Base-by-base conservation (phyloP, 2,888 invertebrate species). In the Drosophila engyochracea region DNA sequence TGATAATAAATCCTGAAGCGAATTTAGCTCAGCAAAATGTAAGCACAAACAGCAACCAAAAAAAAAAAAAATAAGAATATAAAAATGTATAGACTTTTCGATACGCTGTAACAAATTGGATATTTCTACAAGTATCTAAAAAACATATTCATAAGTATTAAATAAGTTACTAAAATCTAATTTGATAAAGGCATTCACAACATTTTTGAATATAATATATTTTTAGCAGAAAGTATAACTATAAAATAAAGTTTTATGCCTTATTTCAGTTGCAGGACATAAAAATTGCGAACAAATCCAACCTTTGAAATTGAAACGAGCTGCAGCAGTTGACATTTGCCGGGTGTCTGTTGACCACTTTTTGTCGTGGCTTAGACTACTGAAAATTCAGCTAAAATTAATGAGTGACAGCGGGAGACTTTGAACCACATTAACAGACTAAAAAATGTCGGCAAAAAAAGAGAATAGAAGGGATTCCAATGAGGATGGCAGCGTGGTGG, bases 331-430 rank as follows among this genome's bases (percentile, higher is more conserved):
- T 73, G 76, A 52, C 54, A 66, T 72, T 80, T 76, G 60, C 41
- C 65, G 30, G 31, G 30, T 39, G 64, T 33, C 52, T 63, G 58
- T 65, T 73, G 65, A 80, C 72, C 76, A 81, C 53, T 73, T 74
- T 77, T 61, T 59, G 62, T 67, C 66, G 55, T 44, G 68, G 68
- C 59, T 54, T 44, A 31, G 52, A 44, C 64, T 61, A 39, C 51
- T 64, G 49, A 65, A 65, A 81, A 68, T 65, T 39, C 51, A 59
- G 64, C 70, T 59, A 22, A 73, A 70, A 81, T 78, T 74, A 69
- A 77, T 77, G 70, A 62, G 73, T 64, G 68, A 70, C 74, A 74
- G 70, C 68, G 63, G 62, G 49, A 49, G 54, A 62, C 78, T 63
- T 51, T 52, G 49, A 28, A 39, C 58, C 64, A 47, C 60, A 66